These are phyloP conservation scores for Aegotheles bennettii DNA, from an alignment of 2,113 vertebrate species.

Conservation along the genomic window DNA sequence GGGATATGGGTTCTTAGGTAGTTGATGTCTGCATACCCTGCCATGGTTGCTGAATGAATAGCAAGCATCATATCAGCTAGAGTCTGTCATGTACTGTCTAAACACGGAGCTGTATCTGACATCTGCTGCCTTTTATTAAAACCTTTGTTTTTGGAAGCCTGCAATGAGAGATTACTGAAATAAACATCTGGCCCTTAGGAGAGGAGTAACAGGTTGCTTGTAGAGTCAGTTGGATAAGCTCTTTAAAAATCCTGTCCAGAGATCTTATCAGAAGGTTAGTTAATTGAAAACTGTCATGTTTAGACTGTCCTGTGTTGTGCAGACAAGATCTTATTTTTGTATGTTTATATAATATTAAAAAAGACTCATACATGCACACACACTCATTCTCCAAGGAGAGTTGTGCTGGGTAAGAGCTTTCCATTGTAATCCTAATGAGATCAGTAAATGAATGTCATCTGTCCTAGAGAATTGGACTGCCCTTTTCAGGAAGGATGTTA, in stretches of 20 bases:
- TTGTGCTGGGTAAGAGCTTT: slow-evolving; percentile 22
- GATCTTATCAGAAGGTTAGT: background rate
- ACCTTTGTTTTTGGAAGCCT: slow-evolving; percentile 6
- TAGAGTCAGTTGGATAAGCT: background rate
- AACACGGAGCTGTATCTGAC: background rate
- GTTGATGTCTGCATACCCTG: background rate
- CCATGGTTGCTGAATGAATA: background rate
- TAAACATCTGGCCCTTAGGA: background rate
- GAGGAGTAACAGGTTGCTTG: background rate
- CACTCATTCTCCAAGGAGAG: background rate
- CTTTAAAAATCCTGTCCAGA: background rate
- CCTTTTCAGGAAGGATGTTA: background rate
- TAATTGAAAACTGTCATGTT: background rate
- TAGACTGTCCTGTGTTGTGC: background rate
- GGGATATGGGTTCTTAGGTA: background rate
- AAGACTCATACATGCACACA: background rate
- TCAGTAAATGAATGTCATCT: slow-evolving; percentile 19
- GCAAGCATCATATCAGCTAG: background rate
- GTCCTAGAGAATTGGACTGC: background rate
- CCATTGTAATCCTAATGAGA: slow-evolving; percentile 47
- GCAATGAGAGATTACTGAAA: background rate
- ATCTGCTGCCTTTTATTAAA: background rate
- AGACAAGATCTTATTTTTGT: background rate
- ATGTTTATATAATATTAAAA: background rate
- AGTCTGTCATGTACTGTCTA: background rate